Percentiles rank a stretch among this genome's conserved stretches.
Conservation (phyloP, 2,888 invertebrate genomes). For the Xylota segnis region DNA sequence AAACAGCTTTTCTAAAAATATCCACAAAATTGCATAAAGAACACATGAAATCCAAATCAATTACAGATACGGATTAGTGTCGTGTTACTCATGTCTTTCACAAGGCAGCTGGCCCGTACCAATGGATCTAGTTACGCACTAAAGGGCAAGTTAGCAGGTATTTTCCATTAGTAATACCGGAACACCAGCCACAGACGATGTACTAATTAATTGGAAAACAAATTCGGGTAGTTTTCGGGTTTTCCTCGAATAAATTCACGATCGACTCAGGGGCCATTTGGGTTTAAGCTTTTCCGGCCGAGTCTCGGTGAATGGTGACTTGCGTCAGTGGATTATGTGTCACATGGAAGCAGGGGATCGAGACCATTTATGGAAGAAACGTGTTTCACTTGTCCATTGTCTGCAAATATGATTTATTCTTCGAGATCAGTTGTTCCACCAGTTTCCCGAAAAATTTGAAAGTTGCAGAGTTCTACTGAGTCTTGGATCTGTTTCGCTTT, state of each 20-base stretch:
- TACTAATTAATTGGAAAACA: background rate
- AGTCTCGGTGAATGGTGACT: background rate
- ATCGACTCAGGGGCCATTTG: background rate
- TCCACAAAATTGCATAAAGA: background rate
- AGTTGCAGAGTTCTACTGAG: conserved; percentile 11
- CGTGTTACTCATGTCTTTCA: background rate
- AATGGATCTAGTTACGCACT: background rate
- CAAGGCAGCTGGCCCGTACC: background rate
- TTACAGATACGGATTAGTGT: background rate
- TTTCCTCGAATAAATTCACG: background rate
- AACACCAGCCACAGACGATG: background rate
- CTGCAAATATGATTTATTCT: conserved; percentile 16
- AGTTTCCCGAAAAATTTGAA: conserved; percentile 7
- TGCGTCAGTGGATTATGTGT: background rate
- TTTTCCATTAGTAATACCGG: conserved; percentile 2
- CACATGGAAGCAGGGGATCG: background rate
- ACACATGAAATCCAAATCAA: conserved; percentile 5
- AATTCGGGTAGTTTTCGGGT: background rate
- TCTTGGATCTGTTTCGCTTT: background rate
- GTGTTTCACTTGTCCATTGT: conserved; percentile 1
- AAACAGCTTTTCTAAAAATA: background rate
- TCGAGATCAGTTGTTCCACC: conserved; percentile 5
- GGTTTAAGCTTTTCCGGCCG: background rate
- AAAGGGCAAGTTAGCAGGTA: background rate
- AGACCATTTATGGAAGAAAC: background rate